Conservation (phyloP, 2,113 vertebrate species). For the Progne subis region DNA sequence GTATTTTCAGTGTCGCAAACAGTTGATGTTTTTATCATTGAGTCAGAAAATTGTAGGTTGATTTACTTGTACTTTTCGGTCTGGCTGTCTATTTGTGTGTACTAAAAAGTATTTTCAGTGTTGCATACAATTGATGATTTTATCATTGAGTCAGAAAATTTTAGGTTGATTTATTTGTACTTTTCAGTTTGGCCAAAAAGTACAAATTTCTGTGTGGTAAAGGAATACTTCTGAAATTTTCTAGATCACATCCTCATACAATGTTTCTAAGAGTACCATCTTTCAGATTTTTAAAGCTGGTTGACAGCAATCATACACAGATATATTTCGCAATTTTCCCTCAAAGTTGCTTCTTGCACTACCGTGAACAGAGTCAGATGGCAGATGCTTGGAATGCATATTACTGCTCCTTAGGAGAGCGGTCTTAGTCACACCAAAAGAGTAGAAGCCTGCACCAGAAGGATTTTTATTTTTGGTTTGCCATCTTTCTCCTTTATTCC, state of each 20-base stretch:
- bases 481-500: background rate
- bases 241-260: background rate
- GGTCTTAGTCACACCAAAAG: background rate
- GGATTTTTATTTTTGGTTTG: background rate
- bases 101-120: background rate
- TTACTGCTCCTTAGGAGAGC: background rate
- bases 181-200: background rate
- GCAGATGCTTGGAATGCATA: conserved; percentile 8
- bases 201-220: background rate
- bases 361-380: background rate
- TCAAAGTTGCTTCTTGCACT: background rate
- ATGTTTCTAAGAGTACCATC: background rate
- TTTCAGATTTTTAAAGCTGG: background rate
- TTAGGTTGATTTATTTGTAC: background rate
- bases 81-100: background rate
- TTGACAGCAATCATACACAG: background rate
- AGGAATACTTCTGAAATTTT: background rate
- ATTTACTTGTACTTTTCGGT: background rate
- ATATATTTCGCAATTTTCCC: background rate
- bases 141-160: background rate
- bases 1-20: background rate
- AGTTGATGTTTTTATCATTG: background rate
- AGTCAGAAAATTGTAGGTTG: background rate
- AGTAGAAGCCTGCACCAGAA: background rate
- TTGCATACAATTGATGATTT: background rate